These are phyloP conservation scores for Eristalis intricaria DNA, from an alignment of 2,888 invertebrate genomes.

Conservation along the genomic window DNA sequence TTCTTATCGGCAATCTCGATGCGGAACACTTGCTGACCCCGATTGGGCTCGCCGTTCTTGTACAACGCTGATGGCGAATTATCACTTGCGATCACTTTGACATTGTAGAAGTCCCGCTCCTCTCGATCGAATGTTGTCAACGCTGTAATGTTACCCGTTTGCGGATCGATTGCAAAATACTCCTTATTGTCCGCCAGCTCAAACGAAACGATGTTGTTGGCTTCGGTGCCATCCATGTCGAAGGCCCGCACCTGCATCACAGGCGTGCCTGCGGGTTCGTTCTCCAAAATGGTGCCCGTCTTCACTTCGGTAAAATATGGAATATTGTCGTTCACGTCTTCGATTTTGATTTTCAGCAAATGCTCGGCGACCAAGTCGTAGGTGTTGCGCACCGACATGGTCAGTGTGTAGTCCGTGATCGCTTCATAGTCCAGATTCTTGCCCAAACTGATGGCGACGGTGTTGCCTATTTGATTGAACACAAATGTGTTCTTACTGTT, in stretches of 20 bases:
- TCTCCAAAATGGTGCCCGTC: conserved; percentile 92
- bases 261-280: conserved; percentile 90
- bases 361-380: conserved; percentile 90
- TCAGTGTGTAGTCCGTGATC: conserved; percentile 91
- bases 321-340: conserved; percentile 95
- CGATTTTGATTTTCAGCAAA: conserved; percentile 88
- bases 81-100: conserved; percentile 95
- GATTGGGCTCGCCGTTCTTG: conserved; percentile 87
- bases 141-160: conserved; percentile 95
- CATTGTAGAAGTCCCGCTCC: conserved; percentile 90
- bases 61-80: conserved; percentile 91
- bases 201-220: conserved; percentile 91
- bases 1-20: conserved; percentile 98
- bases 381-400: conserved; percentile 91
- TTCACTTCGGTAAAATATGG: conserved; percentile 92
- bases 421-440: conserved; percentile 92
- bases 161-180: conserved; percentile 90
- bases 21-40: conserved; percentile 90
- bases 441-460: conserved; percentile 89
- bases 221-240: conserved; percentile 92
- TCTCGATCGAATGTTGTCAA: conserved; percentile 93
- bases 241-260: conserved; percentile 94
- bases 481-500: conserved; percentile 91
- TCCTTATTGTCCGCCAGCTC: conserved; percentile 86
- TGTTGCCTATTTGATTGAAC: conserved; percentile 85